Base-by-base conservation (phyloP, 2,113 vertebrate genomes). In the Neolamprologus ventralis region DNA sequence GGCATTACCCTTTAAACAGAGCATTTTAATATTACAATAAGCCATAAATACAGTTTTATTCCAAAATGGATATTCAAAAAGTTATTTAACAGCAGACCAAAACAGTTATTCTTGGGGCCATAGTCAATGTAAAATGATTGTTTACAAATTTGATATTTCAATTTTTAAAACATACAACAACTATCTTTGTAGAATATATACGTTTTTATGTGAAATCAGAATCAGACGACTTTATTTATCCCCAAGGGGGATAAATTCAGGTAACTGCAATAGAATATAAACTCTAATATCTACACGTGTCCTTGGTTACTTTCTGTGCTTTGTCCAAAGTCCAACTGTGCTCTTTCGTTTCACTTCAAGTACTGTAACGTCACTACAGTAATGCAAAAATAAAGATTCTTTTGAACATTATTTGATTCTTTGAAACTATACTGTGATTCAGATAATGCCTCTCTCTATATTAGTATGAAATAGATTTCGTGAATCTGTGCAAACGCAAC, bases 1-100 rank as follows among this genome's bases (percentile, higher is more conserved):
- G 91, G 92, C 92, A 87, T 92, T 80, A 91, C 91, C 91, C 94
- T 94, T 94, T 93, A 92, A 93, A 95, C 93, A 94, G 93, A 95
- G 93, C 89, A 78, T 90, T 88, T 88, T 85, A 81, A 88, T 71
- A 88, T 85, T 11, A 49, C 16, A 78, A 49, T 78, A 7, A 89
- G 87, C 87, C 88, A 78, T 31, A 82, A 89, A 89, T 84, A 89
- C 83, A 87, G 81, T 90, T 91, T 85, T 21, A 80, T 81, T 89
- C 47, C 65, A 81, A 75, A 73, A 26, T 16, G 86, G 82, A 91
- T 80, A 85, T 31, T 85, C 7, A 57, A 49, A 78, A 87, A 51
- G 40, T 14, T 63, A 86, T 28, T 6, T 42, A 16, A 83, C 60
- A 55, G 53, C 23, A 53, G 85, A 91, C 65, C 80, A 85, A 81